A percentile compares a stretch with the other conserved stretches of the same genome.
These are phyloP conservation scores for Cochlearius cochlearius DNA, from an alignment of 2,113 vertebrate species.

Conservation along the genomic window DNA sequence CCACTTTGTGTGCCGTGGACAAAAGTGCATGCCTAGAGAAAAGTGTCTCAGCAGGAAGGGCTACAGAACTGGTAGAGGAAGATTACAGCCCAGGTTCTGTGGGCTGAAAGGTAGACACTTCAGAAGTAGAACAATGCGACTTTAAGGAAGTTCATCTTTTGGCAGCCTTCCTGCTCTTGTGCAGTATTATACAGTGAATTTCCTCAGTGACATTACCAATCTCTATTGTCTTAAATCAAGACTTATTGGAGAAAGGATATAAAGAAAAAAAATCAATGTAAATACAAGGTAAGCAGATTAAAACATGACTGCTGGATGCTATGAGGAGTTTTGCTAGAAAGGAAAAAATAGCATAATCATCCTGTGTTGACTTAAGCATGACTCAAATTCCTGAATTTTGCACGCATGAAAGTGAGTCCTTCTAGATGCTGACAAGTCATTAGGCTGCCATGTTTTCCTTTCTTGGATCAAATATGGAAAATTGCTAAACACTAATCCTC, in stretches of 20 bases:
- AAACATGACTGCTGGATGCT: neutral
- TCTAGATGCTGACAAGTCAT: neutral
- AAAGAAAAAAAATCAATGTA: neutral
- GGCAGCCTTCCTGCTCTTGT: neutral
- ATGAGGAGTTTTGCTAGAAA: neutral
- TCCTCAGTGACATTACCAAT: neutral
- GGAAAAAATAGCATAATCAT: neutral
- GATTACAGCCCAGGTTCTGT: neutral
- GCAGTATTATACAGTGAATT: neutral
- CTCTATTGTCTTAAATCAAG: neutral
- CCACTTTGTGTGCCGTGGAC: neutral
- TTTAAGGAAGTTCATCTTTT: neutral
- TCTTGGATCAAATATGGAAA: neutral
- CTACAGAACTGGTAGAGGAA: neutral
- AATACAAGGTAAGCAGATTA: neutral
- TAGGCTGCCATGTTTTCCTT: neutral
- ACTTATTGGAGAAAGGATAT: neutral
- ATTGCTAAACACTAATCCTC: neutral
- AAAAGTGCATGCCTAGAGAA: neutral
- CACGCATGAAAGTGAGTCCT: neutral
- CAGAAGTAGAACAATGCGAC: neutral
- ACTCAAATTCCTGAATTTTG: neutral
- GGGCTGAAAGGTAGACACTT: neutral
- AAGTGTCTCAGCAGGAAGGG: neutral
- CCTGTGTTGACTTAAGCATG: neutral